Base-by-base conservation (phyloP, 1,140 invertebrate species). In the Drosophila sulfurigaster region DNA sequence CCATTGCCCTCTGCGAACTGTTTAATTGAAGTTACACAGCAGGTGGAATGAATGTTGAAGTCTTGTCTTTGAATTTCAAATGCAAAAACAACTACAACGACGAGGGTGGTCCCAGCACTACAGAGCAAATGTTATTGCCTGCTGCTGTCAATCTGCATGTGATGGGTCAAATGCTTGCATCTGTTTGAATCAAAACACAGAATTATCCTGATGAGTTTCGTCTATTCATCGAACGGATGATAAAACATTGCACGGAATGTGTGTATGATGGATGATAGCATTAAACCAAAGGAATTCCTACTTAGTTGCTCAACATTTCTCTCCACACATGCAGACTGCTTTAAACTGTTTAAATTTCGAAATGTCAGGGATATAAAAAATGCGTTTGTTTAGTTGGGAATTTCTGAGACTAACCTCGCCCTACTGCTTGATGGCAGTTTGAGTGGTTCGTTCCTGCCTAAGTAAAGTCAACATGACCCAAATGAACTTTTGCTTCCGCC, bases 21-120 rank as follows among this genome's bases (percentile, higher is more conserved):
- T 78, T 87, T 86, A 81, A 83, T 82, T 82, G 80, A 59, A 71
- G 63, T 65, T 58, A 49, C 58, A 43, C 54, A 52, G 56, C 35
- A 66, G 25, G 8, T 20, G 13, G 43, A 60, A 45, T 66, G n/a
- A 57, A 45, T 35, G 28, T 60, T 57, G 3, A 7, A 54, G 32
- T 45, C 7, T 35, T 67, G 11, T 25, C 7, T 57, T 43, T 38
- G 5, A 15, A 16, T 57, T 11, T 43, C 52, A 38, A 38, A 25
- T 38, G 5, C 59, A 30, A 45, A 59, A 1, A 2, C 10, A 13
- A 25, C 6, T 8, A 2, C 25, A 5, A 43, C 56, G 56, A 59
- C 56, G 56, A 59, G 57, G 57, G 38, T 35, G 41, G 57, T 59
- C 30, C 4, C 20, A 45, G 8, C 20, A 28, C 11, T 46, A 6